Evolutionary conservation across 2,113 vertebrate species (phyloP), one percentile per base, ranked within the genome.

Genomic region (Octodon degus): DNA sequence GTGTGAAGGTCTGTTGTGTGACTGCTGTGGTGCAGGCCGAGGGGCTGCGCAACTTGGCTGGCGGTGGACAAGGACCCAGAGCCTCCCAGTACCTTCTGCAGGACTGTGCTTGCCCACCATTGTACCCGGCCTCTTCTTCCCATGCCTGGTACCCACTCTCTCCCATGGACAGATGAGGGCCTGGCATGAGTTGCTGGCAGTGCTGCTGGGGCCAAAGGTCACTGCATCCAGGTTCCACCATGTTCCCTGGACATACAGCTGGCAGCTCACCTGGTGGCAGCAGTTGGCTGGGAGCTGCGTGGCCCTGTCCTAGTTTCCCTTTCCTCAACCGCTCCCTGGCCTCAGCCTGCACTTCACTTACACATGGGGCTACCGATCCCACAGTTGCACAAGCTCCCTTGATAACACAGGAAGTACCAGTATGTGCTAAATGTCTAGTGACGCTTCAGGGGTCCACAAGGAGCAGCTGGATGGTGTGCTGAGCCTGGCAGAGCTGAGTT

Each of bases 1-100:
- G 91, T 97, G 83, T 96, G 94, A 67, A 77, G 92, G 62, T 98
- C 90, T 97, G 43, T 94, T 32, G 30, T 20, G 32, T 83, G 88
- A 82, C 77, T 0, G 5, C 86, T 30, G 7, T 19, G 40, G 40
- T 40, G 34, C 63, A 16, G 7, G 70, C 77, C 76, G 11, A 0
- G 27, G 2, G 60, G 77, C 93, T 37, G 30, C 7, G 0, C 20
- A n/a, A 32, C 76, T 65, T 3, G 6, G 79, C 79, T 37, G 30
- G 27, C 60, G 58, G 7, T 13, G 86, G 63, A 11, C 80, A 1
- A 27, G 27, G 22, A 65, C 43, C 7, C 30, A 53, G 82, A n/a
- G 25, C 32, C 13, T 19, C 53, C 50, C 13, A 16, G 19, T 22
- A 22, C 24, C 85, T 68, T 43, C 27, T 4, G 3, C 27, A 4